Evolutionary conservation across 2,888 invertebrate species (phyloP), one percentile per base, ranked within the genome.

Genomic region (Ichneumoninae sp.): DNA sequence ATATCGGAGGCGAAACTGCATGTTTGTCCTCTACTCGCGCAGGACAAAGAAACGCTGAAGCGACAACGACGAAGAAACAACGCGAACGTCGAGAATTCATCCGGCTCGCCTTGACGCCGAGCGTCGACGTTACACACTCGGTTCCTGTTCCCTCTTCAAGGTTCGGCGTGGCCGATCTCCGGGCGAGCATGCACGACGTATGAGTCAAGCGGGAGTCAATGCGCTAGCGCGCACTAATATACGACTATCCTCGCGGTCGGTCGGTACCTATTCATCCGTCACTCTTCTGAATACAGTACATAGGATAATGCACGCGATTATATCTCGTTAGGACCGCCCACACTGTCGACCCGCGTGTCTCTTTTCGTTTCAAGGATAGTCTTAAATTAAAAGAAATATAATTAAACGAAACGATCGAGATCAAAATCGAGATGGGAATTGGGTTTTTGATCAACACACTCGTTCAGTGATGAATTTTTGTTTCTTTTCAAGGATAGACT

Each of bases 141-240:
- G 89, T 91, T 91, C 92, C 91, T 91, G 91, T 88, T 91, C 88
- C 89, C 87, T 88, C 89, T 83, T 89, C 90, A 90, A 91, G 91
- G 91, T 88, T 88, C 87, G 57, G 54, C 73, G 65, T 77, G 60
- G 47, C 40, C 74, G 73, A 80, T 75, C 70, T 81, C 57, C 54
- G 54, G 44, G 65, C 73, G 57, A 77, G 52, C 81, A 79, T 75
- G 70, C 63, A 47, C 68, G 75, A 82, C 73, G 75, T 54, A 86
- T 87, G 89, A 88, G 69, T 89, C 88, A 87, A 87, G 71, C 85
- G 26, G 83, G 81, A 89, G 88, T 89, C 90, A 90, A 89, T 85
- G 91, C 19, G 88, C 90, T 82, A 74, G 60, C 75, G 77, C 73
- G 74, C 69, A 71, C 78, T 60, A 75, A 82, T 82, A 79, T 82